Base-by-base conservation (phyloP, 2,797 vertebrate genomes). In the Salarias fasciatus region DNA sequence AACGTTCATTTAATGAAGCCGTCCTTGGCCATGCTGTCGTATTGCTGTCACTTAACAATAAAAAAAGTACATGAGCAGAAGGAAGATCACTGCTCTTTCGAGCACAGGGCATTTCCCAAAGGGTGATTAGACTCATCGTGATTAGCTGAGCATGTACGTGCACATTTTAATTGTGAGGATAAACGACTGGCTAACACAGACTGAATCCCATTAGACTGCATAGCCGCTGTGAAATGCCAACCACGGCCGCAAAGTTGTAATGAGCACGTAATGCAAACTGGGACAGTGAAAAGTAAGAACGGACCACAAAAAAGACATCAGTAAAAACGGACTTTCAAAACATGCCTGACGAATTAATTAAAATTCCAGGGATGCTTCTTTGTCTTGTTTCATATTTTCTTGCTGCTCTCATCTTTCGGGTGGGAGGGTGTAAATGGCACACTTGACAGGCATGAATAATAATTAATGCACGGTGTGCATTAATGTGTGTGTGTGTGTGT, bases 391-490 rank as follows among this genome's bases (percentile, higher is more conserved):
- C 12, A 47, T 60, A 67, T 69, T 80, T 73, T 48, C 35, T 14
- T 46, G 40, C 60, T 65, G 4, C 31, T 56, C 52, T 75, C 63
- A 53, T 63, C 29, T 61, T 46, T n/a, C n/a, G 53, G 47, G 63
- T 50, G 41, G 11, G 8, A 53, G 57, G 28, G 50, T 65, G 48
- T 72, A 73, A 82, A 77, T 53, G 61, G 78, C 53, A 72, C 41
- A 66, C 53, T 68, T 63, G 66, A 79, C 70, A 77, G 50, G 43
- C 57, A 56, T 72, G 74, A 78, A 77, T 77, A 52, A 68, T 84
- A 77, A 80, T 86, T 65, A 73, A 76, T 63, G 59, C 75, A 77
- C 47, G 51, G 41, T 13, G 3, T 47, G 46, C 59, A 60, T 72
- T 82, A 79, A 78, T 72, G 70, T 47, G 54, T 24, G 36, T 47